These are phyloP conservation scores for Leptopilina syphax DNA, from an alignment of 2,888 invertebrate species.

Conservation along the genomic window DNA sequence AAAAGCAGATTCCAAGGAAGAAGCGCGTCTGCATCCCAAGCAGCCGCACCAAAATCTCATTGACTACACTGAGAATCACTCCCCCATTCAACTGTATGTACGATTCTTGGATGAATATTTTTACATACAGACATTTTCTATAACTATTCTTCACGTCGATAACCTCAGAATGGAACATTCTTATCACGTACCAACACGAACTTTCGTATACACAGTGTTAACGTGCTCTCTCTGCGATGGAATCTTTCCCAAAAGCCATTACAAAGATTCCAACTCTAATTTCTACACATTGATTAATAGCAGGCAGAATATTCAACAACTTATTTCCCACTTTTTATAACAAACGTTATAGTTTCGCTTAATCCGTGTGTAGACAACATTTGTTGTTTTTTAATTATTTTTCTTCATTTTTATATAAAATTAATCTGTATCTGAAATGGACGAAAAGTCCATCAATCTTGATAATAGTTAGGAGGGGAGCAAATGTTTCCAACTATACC, in stretches of 20 bases:
- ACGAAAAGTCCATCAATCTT: too few relatives aligned
- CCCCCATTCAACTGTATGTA: slow-evolving; percentile 30
- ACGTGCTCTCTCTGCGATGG: not conserved
- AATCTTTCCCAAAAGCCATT: not conserved
- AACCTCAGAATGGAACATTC: slow-evolving; percentile 30
- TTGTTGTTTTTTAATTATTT: too few relatives aligned
- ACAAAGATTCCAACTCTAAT: not conserved
- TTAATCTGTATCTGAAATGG: too few relatives aligned
- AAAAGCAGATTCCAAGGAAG: slow-evolving; percentile 59
- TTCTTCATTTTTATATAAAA: too few relatives aligned
- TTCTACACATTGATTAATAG: too few relatives aligned
- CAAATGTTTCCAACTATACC: too few relatives aligned
- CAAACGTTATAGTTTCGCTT: too few relatives aligned
- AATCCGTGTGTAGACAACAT: too few relatives aligned
- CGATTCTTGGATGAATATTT: slow-evolving; percentile 2
- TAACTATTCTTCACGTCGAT: slow-evolving; percentile 27
- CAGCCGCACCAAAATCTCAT: slow-evolving; percentile 60
- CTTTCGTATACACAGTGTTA: slow-evolving; percentile 20
- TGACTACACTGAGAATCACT: slow-evolving; percentile 59
- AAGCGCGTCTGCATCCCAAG: slow-evolving; percentile 59
- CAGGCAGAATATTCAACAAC: too few relatives aligned
- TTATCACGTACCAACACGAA: slow-evolving; percentile 19
- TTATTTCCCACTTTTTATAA: too few relatives aligned
- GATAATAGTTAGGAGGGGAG: too few relatives aligned
- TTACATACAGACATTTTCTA: slow-evolving; percentile 23